phyloP scores from a whole-genome alignment of 2,888 invertebrate genomes.

The Danaus chrysippus region DNA sequence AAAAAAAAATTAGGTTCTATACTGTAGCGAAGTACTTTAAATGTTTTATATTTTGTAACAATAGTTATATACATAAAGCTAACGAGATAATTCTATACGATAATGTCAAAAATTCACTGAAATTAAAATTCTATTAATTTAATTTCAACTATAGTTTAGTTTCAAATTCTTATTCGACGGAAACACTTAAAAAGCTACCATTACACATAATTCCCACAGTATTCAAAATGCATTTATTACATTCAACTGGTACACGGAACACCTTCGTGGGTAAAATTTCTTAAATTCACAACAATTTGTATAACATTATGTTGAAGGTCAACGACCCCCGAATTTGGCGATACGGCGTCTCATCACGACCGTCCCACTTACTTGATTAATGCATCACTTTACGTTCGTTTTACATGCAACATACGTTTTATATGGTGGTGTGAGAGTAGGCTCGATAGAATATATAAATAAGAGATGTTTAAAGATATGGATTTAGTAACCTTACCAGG shows the following conservation, averaged over 20 bases:
- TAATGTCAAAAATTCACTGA: not conserved
- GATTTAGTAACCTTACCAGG: too few relatives aligned
- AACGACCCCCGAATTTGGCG: constrained; percentile 24
- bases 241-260: not conserved
- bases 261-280: constrained; percentile 9
- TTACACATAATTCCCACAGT: not conserved
- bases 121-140: too few relatives aligned
- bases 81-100: not conserved
- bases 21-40: too few relatives aligned
- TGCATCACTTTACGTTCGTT: constrained; percentile 30
- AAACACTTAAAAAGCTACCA: too few relatives aligned
- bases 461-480: too few relatives aligned
- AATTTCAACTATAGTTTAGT: too few relatives aligned
- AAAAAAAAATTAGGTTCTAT: too few relatives aligned
- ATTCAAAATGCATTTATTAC: not conserved
- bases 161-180: too few relatives aligned
- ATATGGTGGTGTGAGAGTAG: not conserved
- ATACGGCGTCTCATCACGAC: constrained; percentile 31
- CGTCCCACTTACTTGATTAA: constrained; percentile 32
- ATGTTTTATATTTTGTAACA: too few relatives aligned
- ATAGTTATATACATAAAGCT: not conserved
- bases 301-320: constrained; percentile 18
- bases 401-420: constrained; percentile 32
- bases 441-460: not conserved
- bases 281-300: constrained; percentile 13